phyloP scores from a whole-genome alignment of 2,113 vertebrate genomes.

The Pardalotus punctatus region DNA sequence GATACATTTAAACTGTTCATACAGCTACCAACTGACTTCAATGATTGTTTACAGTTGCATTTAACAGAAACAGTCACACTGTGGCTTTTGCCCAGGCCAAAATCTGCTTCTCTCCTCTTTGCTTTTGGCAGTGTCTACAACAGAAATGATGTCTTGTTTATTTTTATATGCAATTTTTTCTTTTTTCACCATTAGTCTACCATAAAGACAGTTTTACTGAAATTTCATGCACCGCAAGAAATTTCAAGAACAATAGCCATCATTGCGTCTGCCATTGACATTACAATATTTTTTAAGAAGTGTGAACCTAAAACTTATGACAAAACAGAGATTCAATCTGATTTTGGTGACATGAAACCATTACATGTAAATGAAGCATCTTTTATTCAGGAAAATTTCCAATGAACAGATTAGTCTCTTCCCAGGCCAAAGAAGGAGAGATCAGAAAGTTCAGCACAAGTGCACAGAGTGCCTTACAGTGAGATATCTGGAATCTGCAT shows the following conservation, averaged over 20 bases:
- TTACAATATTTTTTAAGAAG: background rate
- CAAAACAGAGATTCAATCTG: slow-evolving; percentile 17
- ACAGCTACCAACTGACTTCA: background rate
- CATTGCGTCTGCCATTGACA: background rate
- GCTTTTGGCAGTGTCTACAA: background rate
- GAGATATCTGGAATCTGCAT: background rate
- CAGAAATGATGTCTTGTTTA: background rate
- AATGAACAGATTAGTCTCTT: background rate
- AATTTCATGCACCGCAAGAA: background rate
- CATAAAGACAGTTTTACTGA: background rate
- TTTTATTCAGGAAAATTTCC: background rate
- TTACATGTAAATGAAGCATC: background rate
- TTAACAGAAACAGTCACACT: background rate
- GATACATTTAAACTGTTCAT: background rate
- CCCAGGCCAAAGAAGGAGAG: background rate
- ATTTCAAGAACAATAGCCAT: background rate
- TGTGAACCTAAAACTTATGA: background rate
- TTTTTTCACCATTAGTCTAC: background rate
- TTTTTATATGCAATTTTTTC: background rate
- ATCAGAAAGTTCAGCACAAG: background rate
- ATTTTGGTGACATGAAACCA: background rate
- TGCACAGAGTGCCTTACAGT: background rate
- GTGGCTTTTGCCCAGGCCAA: background rate
- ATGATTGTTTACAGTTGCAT: background rate
- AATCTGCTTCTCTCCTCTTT: background rate